A percentile compares a stretch with the other conserved stretches of the same genome.
Evolutionary conservation across 2,113 vertebrate genomes (phyloP).

Genomic region (Leucosticte australis): DNA sequence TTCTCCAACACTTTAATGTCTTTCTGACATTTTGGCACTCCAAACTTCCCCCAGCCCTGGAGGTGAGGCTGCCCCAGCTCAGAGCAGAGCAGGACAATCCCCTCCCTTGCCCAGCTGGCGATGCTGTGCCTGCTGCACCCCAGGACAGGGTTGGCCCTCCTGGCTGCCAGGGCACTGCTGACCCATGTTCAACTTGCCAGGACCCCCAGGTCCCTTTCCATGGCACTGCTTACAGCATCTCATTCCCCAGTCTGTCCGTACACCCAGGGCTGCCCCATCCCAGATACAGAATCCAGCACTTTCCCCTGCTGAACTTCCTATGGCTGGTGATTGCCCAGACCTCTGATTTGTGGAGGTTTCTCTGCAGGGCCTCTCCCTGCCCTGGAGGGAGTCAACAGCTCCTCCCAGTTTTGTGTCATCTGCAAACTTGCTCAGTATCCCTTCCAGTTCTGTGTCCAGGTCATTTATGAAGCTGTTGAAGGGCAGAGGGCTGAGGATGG

Average conservation of each 20-base stretch:
- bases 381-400: not conserved
- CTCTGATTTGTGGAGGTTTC: too few species aligned
- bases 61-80: not conserved
- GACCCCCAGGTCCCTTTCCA: not conserved
- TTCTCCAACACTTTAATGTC: rapidly evolving
- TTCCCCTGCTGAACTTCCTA: too few species aligned
- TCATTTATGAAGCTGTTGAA: not conserved
- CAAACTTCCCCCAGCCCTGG: rapidly evolving
- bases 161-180: not conserved
- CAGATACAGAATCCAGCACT: not conserved
- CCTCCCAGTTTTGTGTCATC: not conserved
- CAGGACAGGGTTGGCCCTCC: not conserved
- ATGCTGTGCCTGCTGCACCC: not conserved
- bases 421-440: too few species aligned
- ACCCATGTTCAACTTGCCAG: not conserved
- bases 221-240: not conserved
- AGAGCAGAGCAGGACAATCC: not conserved
- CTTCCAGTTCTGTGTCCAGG: too few species aligned
- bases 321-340: too few species aligned
- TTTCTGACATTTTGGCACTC: rapidly evolving
- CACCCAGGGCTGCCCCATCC: not conserved
- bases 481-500: not conserved
- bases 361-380: not conserved
- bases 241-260: not conserved
- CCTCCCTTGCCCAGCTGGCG: not conserved